phyloP scores from a whole-genome alignment of 2,113 vertebrate species.

The Chionomys nivalis region DNA sequence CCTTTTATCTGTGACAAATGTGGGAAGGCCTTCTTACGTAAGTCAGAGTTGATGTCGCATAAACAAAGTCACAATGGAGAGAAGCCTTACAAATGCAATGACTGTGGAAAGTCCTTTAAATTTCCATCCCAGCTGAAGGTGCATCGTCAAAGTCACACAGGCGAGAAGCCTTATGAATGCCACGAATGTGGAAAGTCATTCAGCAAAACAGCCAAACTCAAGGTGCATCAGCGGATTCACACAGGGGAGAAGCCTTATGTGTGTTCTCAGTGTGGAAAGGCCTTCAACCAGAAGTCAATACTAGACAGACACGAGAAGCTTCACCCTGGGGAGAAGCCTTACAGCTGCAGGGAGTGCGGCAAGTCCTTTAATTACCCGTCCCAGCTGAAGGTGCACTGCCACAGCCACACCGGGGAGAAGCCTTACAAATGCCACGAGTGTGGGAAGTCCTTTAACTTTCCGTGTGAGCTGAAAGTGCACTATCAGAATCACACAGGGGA shows the following conservation, averaged over 20 bases:
- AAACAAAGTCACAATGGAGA: not conserved
- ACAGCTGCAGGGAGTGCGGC: not conserved
- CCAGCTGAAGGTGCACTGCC: not conserved
- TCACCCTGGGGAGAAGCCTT: slow-evolving; percentile 25
- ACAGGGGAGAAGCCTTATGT: slow-evolving; percentile 3
- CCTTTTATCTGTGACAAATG: not conserved
- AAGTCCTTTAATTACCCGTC: slow-evolving; percentile 13
- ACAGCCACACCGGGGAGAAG: not conserved
- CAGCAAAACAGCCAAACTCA: slow-evolving; percentile 13
- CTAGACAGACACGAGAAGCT: not conserved
- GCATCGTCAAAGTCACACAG: not conserved
- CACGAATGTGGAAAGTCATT: not conserved
- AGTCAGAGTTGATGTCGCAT: not conserved
- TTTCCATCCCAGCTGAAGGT: slow-evolving; percentile 14
- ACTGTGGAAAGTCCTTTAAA: not conserved
- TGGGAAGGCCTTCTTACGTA: not conserved
- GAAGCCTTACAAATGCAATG: slow-evolving; percentile 17
- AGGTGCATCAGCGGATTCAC: not conserved
- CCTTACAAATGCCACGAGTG: not conserved
- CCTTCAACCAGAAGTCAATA: slow-evolving; percentile 19
- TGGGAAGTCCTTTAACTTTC: not conserved
- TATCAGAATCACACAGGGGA: not conserved
- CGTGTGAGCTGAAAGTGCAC: not conserved
- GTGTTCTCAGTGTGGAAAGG: slow-evolving; percentile 5
- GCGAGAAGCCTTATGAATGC: slow-evolving; percentile 1